phyloP scores from a whole-genome alignment of 2,113 vertebrate genomes.

The Tetrao urogallus region DNA sequence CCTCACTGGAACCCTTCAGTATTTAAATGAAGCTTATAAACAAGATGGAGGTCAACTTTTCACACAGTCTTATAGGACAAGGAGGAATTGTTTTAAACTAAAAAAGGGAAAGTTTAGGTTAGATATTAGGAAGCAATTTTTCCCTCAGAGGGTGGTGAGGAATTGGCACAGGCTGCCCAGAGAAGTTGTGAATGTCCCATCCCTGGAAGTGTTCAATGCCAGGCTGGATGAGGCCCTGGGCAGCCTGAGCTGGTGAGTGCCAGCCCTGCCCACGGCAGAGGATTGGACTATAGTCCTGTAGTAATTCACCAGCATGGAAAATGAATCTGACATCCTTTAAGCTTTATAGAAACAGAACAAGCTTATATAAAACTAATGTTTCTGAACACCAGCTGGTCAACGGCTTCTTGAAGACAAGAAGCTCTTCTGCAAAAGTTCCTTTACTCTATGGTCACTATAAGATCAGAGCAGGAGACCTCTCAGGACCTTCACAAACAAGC shows the following conservation, averaged over 20 bases:
- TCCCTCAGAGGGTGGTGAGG: neutral
- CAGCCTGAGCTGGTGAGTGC: no score
- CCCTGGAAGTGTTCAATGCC: no score
- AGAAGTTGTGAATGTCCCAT: neutral
- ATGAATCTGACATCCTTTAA: neutral
- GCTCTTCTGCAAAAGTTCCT: neutral
- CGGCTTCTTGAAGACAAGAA: neutral
- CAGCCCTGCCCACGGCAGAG: no score
- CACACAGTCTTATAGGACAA: neutral
- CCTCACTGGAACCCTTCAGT: neutral
- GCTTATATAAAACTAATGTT: neutral
- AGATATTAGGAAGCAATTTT: neutral
- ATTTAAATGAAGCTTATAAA: neutral
- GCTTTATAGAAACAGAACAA: neutral
- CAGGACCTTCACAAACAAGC: neutral
- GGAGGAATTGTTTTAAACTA: neutral
- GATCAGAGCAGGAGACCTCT: neutral
- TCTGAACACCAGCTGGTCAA: accelerated
- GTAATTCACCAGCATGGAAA: neutral
- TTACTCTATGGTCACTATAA: neutral
- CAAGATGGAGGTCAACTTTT: neutral
- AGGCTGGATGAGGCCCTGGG: no score
- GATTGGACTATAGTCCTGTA: no score
- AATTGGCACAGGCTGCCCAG: neutral
- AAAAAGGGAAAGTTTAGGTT: neutral